Evolutionary conservation across 2,113 vertebrate genomes (phyloP).

Genomic region (Galemys pyrenaicus): DNA sequence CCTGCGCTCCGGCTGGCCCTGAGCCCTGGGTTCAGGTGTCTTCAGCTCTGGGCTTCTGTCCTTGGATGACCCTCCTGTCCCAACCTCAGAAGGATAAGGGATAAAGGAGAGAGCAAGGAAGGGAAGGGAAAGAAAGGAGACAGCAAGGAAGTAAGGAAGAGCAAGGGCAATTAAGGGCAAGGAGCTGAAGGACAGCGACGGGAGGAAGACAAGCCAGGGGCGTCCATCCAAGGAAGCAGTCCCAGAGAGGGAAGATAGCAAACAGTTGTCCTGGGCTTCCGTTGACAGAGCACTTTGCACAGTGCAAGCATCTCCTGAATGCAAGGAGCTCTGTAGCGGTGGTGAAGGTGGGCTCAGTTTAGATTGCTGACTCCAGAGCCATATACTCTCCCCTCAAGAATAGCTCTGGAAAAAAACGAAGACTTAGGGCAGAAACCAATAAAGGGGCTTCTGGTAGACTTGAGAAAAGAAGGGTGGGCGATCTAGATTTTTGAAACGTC

Average conservation of each 20-base stretch:
- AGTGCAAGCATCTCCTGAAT: neutral
- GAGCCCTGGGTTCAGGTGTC: neutral
- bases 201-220: neutral
- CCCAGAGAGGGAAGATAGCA: constrained; percentile 16
- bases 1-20: neutral
- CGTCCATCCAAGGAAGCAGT: neutral
- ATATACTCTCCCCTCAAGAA: neutral
- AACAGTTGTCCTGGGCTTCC: constrained; percentile 34
- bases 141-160: neutral
- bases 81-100: neutral
- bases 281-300: neutral
- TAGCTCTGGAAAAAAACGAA: neutral
- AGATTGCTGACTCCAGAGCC: neutral
- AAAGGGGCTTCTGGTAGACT: neutral
- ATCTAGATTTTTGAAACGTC: neutral
- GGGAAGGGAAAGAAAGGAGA: neutral
- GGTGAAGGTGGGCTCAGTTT: neutral
- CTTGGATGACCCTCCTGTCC: neutral
- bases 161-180: constrained; percentile 46
- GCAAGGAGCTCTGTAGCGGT: neutral
- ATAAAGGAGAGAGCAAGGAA: neutral
- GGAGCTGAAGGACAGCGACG: neutral
- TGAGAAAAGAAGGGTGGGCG: neutral
- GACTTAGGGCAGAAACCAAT: neutral
- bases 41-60: neutral